Evolutionary conservation across 2,113 vertebrate genomes (phyloP).

Genomic region (Thalassoma bifasciatum): DNA sequence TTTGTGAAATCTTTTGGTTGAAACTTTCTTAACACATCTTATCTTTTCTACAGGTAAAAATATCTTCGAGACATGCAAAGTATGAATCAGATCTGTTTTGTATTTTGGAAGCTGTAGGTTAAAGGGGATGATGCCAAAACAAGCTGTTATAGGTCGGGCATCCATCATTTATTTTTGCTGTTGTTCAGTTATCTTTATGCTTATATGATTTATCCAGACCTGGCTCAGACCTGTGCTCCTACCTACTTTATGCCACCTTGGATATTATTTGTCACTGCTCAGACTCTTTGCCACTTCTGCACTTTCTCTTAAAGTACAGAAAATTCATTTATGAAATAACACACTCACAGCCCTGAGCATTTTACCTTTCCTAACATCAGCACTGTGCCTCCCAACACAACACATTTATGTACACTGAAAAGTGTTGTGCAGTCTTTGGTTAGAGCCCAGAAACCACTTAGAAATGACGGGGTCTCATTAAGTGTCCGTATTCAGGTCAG

Average conservation of each 20-base stretch:
- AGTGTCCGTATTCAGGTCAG: constrained; percentile 23
- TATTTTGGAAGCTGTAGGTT: too few relatives aligned
- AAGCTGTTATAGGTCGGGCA: too few relatives aligned
- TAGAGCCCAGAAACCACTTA: neutral
- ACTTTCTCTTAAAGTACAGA: neutral
- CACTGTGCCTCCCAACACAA: neutral
- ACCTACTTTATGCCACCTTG: constrained; percentile 2
- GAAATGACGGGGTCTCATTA: constrained; percentile 2
- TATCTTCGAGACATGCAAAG: too few relatives aligned
- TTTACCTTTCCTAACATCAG: neutral
- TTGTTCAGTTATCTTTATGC: neutral
- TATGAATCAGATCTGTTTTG: too few relatives aligned
- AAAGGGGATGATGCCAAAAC: too few relatives aligned
- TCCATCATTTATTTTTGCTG: neutral
- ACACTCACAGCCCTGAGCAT: constrained; percentile 3
- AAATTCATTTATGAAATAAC: constrained; percentile 6
- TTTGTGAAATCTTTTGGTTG: too few relatives aligned
- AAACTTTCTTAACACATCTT: too few relatives aligned
- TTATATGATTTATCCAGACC: neutral
- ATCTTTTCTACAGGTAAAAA: too few relatives aligned
- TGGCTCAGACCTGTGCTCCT: neutral
- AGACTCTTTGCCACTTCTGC: constrained; percentile 12
- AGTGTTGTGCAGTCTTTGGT: neutral
- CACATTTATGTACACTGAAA: neutral
- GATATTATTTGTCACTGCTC: constrained; percentile 19